phyloP scores from a whole-genome alignment of 2,113 vertebrate genomes.

The Odocoileus hemionus region DNA sequence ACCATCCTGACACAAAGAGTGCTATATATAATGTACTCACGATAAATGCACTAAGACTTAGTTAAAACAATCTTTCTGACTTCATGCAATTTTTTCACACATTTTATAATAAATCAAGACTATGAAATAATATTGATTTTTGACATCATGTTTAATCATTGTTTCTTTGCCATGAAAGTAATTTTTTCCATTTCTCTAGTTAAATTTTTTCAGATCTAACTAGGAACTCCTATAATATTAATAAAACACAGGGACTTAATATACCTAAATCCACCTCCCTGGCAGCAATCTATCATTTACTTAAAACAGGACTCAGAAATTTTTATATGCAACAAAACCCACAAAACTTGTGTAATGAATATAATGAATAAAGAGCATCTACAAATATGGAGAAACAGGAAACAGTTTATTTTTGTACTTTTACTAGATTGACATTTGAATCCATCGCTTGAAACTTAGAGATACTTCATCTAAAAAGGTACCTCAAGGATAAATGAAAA shows the following conservation, averaged over 20 bases:
- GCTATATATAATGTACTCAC: not conserved
- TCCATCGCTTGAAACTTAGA: not conserved
- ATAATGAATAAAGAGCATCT: not conserved
- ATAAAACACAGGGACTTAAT: slow-evolving; percentile 21
- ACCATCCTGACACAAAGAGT: not conserved
- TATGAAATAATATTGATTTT: not conserved
- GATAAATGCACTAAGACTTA: not conserved
- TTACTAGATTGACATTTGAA: not conserved
- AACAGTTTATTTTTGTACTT: not conserved
- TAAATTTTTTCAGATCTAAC: slow-evolving; percentile 16
- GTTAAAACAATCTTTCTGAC: not conserved
- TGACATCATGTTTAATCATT: not conserved
- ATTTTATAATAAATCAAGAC: not conserved
- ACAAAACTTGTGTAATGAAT: not conserved
- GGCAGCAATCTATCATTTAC: not conserved
- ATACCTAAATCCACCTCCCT: not conserved
- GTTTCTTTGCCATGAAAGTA: not conserved
- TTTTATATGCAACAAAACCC: not conserved
- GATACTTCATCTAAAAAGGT: not conserved
- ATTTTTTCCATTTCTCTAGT: not conserved
- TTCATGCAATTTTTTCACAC: not conserved
- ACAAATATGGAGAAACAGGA: not conserved
- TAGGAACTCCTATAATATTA: not conserved
- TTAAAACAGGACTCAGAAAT: not conserved
- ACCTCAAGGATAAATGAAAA: not conserved